Evolutionary conservation across 2,797 vertebrate species (phyloP), one percentile per base, ranked within the genome.

Genomic region (Brachymystax lenok): DNA sequence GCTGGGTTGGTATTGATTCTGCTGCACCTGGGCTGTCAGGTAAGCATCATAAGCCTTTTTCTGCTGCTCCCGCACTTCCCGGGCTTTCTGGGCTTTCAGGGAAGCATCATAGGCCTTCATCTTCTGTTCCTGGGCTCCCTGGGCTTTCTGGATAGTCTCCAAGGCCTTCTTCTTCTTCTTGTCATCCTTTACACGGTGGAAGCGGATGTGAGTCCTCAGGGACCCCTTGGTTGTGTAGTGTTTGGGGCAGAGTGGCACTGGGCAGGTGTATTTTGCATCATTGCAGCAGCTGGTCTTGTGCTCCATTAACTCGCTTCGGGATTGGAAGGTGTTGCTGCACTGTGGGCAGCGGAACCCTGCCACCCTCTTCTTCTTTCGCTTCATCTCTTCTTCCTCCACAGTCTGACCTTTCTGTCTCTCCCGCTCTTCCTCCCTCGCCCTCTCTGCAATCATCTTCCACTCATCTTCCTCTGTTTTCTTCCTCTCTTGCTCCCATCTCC

Each of bases 271-370:
- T 28, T 5, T 30, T 16, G 14, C 13, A 30, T 33, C 27, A 5
- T 2, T 6, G 28, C 64, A 30, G 64, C 27, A 16, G 28, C 64
- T 40, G 69, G 84, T 83, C 0, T 85, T 82, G 0, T 85, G 81
- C 69, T 79, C 83, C 40, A 84, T 19, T 21, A 86, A 71, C 0
- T 40, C 74, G 77, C 83, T 79, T 4, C 85, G 85, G 61, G 79
- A 88, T 0, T 13, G 5, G 24, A 68, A 59, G 19, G n/a, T 17
- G 5, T 10, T 35, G 16, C 21, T 56, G 33, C 75, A 71, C 3
- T 59, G 30, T 12, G 54, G 27, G 75, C 52, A 61, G 28, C 14
- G 46, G 33, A n/a, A 59, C 1, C n/a, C 61, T 51, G 74, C 5
- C 0, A 54, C 13, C 6, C 24, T 54, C 27, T 79, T 66, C 5